Percentiles rank a stretch among this genome's conserved stretches.
Evolutionary conservation across 2,113 vertebrate genomes (phyloP).

Genomic region (Drymodes brunneopygia): DNA sequence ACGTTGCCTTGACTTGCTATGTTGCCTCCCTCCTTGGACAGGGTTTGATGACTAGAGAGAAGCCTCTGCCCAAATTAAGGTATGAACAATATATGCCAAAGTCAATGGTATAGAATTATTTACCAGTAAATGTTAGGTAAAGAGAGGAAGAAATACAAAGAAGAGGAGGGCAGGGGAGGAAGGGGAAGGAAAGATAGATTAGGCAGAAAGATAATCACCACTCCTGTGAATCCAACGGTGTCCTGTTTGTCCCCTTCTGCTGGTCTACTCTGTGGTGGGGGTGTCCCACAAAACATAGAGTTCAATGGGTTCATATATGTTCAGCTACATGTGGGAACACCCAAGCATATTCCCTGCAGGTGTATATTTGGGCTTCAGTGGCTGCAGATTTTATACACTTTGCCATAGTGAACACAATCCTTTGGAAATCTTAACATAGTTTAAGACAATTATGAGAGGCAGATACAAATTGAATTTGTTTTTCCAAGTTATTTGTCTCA

Average conservation of each 20-base stretch:
- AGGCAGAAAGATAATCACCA: background rate
- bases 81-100: background rate
- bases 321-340: background rate
- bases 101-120: background rate
- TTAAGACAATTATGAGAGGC: background rate
- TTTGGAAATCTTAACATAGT: background rate
- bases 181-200: background rate
- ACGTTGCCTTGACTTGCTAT: background rate
- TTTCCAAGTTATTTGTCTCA: background rate
- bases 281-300: background rate
- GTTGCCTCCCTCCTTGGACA: background rate
- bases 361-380: background rate
- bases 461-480: background rate
- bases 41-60: background rate
- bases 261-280: background rate
- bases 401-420: background rate
- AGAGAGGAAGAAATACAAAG: background rate
- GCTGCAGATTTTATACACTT: background rate
- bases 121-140: background rate
- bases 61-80: background rate
- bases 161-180: rapidly evolving
- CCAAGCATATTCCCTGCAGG: background rate
- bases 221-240: background rate
- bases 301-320: background rate
- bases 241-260: background rate